A percentile compares a stretch with the other conserved stretches of the same genome.
phyloP scores from a whole-genome alignment of 2,888 invertebrate species.

The Stenotaenia linearis region DNA sequence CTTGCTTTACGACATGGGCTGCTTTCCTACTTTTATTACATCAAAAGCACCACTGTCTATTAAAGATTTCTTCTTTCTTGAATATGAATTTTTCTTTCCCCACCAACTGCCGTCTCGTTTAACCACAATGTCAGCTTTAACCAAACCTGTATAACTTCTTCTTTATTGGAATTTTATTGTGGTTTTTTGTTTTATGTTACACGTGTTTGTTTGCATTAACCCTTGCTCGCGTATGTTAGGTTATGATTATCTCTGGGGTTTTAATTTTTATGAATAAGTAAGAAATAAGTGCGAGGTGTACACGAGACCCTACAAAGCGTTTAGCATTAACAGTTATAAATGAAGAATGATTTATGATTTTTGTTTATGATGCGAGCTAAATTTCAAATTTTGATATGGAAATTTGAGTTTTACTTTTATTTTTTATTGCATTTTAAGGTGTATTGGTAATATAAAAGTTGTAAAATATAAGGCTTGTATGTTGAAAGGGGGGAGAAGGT shows the following conservation, averaged over 20 bases:
- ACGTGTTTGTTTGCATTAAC: background rate
- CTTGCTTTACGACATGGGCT: slow-evolving; percentile 23
- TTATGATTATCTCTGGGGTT: background rate
- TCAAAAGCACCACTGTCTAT: slow-evolving; percentile 24
- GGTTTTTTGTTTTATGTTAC: background rate
- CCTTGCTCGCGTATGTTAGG: background rate
- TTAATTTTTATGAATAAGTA: background rate
- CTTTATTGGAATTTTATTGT: background rate
- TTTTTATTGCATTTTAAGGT: too few relatives aligned
- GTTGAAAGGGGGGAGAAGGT: background rate
- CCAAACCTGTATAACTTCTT: background rate
- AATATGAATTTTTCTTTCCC: slow-evolving; percentile 5
- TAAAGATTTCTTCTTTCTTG: slow-evolving; percentile 22
- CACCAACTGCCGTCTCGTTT: background rate
- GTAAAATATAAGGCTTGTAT: too few relatives aligned
- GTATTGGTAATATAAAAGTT: too few relatives aligned
- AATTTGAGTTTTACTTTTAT: too few relatives aligned
- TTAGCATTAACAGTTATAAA: too few relatives aligned
- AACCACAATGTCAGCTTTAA: background rate
- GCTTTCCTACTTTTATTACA: slow-evolving; percentile 24
- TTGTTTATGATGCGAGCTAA: too few relatives aligned
- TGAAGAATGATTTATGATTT: too few relatives aligned
- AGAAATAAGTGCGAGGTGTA: background rate
- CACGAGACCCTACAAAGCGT: background rate
- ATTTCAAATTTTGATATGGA: too few relatives aligned